Base-by-base conservation (phyloP, 1,140 invertebrate species). In the Drosophila tsacasi region DNA sequence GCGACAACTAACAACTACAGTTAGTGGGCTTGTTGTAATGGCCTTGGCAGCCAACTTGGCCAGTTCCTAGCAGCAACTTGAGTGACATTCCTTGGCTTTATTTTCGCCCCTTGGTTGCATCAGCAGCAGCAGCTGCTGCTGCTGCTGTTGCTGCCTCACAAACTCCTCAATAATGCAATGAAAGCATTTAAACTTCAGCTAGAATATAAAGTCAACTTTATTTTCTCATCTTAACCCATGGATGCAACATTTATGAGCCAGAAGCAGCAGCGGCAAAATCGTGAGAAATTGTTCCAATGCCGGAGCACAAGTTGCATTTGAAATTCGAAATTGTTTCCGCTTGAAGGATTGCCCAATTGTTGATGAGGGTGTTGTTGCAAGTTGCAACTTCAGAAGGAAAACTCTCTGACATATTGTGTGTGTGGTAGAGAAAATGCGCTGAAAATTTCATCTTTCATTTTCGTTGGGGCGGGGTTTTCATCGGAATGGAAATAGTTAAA, bases 141-240 rank as follows among this genome's bases (percentile, higher is more conserved):
- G 79, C n/a, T 8, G 37, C 59, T 58, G 27, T 57, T 47, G 79
- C 63, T 57, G 78, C 49, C 47, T 58, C 59, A 61, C 60, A 49
- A 77, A 65, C 83, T 83, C 35, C 61, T 89, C 85, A 87, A 87
- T 87, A 87, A 87, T 87, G 84, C 84, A 87, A 87, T 72, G 69
- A 89, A 89, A 89, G 87, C 84, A 87, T 89, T 87, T 71, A 78
- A 74, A 84, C 57, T 77, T 68, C 59, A 58, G 60, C 57, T 50
- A 27, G 50, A 46, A 44, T 49, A 65, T 55, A 67, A 69, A 78
- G 52, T 59, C 76, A 80, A 74, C 66, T 79, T 59, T 62, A 64
- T 81, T 64, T 60, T 50, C 50, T 72, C 65, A 73, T 79, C 61
- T 60, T 32, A 39, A 23, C 5, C 21, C 32, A 23, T 71, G 37